Percentiles rank a stretch among this genome's conserved stretches.
phyloP scores from a whole-genome alignment of 2,113 vertebrate genomes.

The Montifringilla adamsi region DNA sequence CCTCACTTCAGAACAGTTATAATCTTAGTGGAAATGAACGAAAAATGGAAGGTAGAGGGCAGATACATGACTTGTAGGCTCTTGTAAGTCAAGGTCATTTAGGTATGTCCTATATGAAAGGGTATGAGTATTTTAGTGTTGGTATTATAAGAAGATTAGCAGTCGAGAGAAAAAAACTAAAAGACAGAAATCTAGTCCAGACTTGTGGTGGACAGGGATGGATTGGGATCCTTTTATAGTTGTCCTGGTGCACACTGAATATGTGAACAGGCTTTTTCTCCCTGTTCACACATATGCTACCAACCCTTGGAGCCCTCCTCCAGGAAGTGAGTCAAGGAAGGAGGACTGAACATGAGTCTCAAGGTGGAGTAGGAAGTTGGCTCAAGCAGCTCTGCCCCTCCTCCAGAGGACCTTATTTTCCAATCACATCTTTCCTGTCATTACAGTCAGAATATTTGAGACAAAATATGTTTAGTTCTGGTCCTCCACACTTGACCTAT shows the following conservation, averaged over 20 bases:
- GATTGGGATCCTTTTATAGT: neutral
- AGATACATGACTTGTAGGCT: neutral
- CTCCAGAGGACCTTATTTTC: neutral
- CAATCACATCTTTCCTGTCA: neutral
- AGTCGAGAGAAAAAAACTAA: neutral
- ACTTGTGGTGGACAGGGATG: rapidly evolving
- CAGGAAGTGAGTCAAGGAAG: rapidly evolving
- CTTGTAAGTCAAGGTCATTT: neutral
- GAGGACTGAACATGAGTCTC: neutral
- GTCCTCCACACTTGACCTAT: neutral
- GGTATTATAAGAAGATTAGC: neutral
- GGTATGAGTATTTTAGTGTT: neutral
- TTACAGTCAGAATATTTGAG: neutral
- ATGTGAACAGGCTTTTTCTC: neutral
- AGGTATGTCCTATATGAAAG: neutral
- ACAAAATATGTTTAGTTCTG: neutral
- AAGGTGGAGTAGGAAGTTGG: neutral
- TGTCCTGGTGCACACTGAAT: neutral
- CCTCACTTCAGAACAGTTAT: neutral
- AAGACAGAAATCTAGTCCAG: neutral
- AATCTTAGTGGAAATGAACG: neutral
- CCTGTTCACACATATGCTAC: rapidly evolving
- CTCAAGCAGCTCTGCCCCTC: neutral
- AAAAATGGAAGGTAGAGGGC: neutral
- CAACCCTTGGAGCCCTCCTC: neutral